These are phyloP conservation scores for Ditula angustiorana DNA, from an alignment of 2,888 invertebrate genomes.

Conservation along the genomic window DNA sequence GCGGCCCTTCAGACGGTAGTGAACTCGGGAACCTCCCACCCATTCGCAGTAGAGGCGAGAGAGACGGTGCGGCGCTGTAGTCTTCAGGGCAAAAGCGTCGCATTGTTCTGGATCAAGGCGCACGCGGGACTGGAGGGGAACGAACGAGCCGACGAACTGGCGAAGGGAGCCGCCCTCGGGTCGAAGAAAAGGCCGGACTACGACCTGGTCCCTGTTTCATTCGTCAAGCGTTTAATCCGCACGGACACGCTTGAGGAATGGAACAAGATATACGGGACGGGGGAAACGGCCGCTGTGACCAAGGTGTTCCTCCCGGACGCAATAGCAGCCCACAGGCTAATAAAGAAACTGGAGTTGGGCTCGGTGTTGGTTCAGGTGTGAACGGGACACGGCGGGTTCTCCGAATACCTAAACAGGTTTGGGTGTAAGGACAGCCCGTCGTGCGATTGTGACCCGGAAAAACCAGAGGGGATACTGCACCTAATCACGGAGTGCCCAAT, in stretches of 20 bases:
- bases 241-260: no score
- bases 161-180: slow-evolving; percentile 7
- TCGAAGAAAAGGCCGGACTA: not conserved
- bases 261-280: no score
- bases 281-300: no score
- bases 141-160: not conserved
- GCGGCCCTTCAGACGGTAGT: no score
- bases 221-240: no score
- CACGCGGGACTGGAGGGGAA: not conserved
- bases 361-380: no score
- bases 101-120: no score
- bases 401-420: not conserved
- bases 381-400: not conserved
- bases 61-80: not conserved
- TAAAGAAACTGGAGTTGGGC: no score
- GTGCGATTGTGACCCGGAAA: not conserved
- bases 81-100: not conserved
- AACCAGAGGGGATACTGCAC: slow-evolving; percentile 1
- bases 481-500: slow-evolving; percentile 15
- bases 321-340: no score
- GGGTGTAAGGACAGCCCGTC: not conserved
- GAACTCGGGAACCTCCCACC: not conserved
- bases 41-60: not conserved
- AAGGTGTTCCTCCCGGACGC: no score
- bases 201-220: not conserved